These are phyloP conservation scores for Merodon equestris DNA, from an alignment of 2,888 invertebrate genomes.

Conservation along the genomic window DNA sequence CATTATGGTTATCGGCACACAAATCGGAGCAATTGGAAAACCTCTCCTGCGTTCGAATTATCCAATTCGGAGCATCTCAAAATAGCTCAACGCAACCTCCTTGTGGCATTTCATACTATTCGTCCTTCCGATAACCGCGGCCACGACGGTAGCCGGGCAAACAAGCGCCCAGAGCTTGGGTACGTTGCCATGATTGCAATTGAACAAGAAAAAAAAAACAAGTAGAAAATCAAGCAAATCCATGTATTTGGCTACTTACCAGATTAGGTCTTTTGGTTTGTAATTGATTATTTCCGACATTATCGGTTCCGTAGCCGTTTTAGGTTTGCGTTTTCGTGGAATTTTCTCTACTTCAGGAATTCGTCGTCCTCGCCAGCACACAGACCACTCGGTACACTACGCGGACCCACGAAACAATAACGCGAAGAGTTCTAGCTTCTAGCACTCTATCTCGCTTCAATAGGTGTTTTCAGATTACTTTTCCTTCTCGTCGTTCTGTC, in stretches of 20 bases:
- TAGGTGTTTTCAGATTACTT: not conserved
- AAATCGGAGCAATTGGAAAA: not conserved
- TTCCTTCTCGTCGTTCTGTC: not conserved
- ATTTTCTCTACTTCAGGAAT: slow-evolving; percentile 48
- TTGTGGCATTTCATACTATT: not conserved
- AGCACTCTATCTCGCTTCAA: slow-evolving; percentile 44
- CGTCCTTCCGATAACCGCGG: slow-evolving; percentile 25
- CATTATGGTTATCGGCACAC: slow-evolving; percentile 37
- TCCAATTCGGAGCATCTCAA: no score
- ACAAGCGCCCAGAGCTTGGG: slow-evolving; percentile 50
- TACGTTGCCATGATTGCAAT: slow-evolving; percentile 48
- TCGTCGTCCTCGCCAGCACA: slow-evolving; percentile 19
- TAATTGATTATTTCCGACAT: slow-evolving; percentile 74
- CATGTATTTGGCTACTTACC: slow-evolving; percentile 71
- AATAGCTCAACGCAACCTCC: not conserved
- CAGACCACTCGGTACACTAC: slow-evolving; percentile 38
- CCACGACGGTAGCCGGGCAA: slow-evolving; percentile 55
- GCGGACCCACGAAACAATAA: slow-evolving; percentile 6
- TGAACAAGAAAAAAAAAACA: slow-evolving; percentile 14
- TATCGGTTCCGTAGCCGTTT: slow-evolving; percentile 46
- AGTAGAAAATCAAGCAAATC: not conserved
- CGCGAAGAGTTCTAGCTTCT: slow-evolving; percentile 1
- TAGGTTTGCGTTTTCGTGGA: slow-evolving; percentile 64
- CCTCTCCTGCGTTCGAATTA: not conserved
- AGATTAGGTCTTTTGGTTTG: slow-evolving; percentile 77